Base-by-base conservation (phyloP, 2,888 invertebrate genomes). In the Meteorus cinctellus region DNA sequence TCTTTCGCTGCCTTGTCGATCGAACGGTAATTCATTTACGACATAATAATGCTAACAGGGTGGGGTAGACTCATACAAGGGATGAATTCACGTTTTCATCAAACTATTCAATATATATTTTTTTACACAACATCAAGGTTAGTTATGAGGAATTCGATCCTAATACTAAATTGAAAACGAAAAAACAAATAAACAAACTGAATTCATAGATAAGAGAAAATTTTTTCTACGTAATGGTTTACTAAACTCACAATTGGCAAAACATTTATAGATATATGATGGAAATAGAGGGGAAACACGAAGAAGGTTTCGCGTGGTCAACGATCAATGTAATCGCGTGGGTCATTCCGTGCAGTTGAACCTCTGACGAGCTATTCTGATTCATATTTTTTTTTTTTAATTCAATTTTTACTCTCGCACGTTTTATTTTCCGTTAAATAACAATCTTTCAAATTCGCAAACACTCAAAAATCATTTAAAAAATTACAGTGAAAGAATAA, bases 21-120 rank as follows among this genome's bases (percentile, higher is more conserved):
- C 86, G 87, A 88, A 84, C 86, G 82, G 87, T 89, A 89, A 89
- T 88, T 89, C 88, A 88, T 86, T 89, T 89, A 89, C 87, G 85
- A 88, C 88, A 87, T 88, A 87, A 89, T 89, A 88, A 88, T 86
- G 69, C 72, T 68, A 78, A 78, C 77, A 68, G 76, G 80, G 82
- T 8, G 60, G 16, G n/a, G 70, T 36, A 36, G 29, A 34, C 19
- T 27, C 24, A 67, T 67, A 27, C 27, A 24, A 41, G 41, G 36
- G 67, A 41, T 8, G 41, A 67, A 48, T 41, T 45, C 45, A 48
- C 14, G 48, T 36, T 14, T 67, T 24, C 12, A 34, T 12, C 19
- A 27, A 4, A 5, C 6, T 16, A 4, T 27, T 4, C 62, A 12
- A 41, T 41, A 41, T 10, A 12, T 41, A 2, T 41, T 41, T 41